These are phyloP conservation scores for Nothoprocta pentlandii DNA, from an alignment of 2,113 vertebrate genomes.

Conservation along the genomic window DNA sequence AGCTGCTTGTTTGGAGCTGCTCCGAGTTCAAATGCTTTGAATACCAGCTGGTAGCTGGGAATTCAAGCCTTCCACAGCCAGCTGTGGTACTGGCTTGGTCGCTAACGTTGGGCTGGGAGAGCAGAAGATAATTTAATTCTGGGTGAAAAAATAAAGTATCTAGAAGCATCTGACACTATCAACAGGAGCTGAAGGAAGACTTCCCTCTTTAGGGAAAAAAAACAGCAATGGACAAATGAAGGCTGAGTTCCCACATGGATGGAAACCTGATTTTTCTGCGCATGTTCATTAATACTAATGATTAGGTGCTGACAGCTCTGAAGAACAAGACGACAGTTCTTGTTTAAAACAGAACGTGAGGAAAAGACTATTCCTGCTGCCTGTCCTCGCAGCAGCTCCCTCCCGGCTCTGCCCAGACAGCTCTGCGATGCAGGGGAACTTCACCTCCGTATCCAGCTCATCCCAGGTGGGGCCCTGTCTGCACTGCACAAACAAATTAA, in stretches of 20 bases:
- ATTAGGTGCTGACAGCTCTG: conserved; percentile 60
- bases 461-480: neutral
- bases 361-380: conserved; percentile 3
- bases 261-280: conserved; percentile 26
- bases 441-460: neutral
- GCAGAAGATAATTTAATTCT: conserved; percentile 20
- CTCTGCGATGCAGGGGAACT: neutral
- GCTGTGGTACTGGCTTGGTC: conserved; percentile 3
- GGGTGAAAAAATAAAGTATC: neutral
- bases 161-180: neutral
- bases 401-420: neutral
- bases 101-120: conserved; percentile 35
- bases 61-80: neutral
- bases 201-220: conserved; percentile 27
- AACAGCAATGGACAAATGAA: neutral
- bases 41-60: conserved; percentile 50
- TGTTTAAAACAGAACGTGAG: conserved; percentile 29
- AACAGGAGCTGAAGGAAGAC: conserved; percentile 31
- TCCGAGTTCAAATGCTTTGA: conserved; percentile 33
- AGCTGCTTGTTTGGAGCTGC: conserved; percentile 36
- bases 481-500: neutral
- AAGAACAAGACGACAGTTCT: conserved; percentile 7
- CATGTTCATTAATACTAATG: conserved; percentile 40
- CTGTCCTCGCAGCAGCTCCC: neutral
- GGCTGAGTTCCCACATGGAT: neutral